Conservation (phyloP, 2,888 invertebrate species). For the Netelia virgata region DNA sequence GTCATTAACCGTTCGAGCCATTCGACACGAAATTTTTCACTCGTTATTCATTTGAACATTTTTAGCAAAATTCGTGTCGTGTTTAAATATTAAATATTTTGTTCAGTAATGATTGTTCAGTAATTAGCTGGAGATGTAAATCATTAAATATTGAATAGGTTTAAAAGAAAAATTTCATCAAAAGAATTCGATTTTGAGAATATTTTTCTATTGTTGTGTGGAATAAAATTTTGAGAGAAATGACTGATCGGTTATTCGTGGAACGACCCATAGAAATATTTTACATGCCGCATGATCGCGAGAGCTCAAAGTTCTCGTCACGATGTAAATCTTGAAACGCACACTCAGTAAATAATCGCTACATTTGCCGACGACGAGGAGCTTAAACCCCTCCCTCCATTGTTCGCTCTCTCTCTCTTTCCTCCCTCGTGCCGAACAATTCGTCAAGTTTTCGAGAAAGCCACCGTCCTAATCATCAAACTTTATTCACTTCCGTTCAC, state of each 20-base stretch:
- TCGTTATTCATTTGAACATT: too few relatives aligned
- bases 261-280: not conserved
- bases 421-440: conserved; percentile 22
- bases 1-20: too few relatives aligned
- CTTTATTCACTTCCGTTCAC: not conserved
- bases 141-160: too few relatives aligned
- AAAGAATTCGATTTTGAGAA: too few relatives aligned
- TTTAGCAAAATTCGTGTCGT: too few relatives aligned
- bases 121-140: too few relatives aligned
- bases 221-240: too few relatives aligned
- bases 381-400: not conserved
- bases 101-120: too few relatives aligned
- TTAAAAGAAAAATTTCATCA: too few relatives aligned
- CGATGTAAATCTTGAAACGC: conserved; percentile 36
- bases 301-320: conserved; percentile 40
- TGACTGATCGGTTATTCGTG: not conserved
- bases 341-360: conserved; percentile 1
- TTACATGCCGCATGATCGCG: not conserved
- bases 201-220: too few relatives aligned
- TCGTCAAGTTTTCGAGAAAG: conserved; percentile 52
- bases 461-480: not conserved
- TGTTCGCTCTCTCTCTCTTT: conserved; percentile 24
- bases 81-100: too few relatives aligned
- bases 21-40: too few relatives aligned
- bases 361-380: not conserved